phyloP scores from a whole-genome alignment of 1,140 invertebrate species.

The Aphidius ervi region DNA sequence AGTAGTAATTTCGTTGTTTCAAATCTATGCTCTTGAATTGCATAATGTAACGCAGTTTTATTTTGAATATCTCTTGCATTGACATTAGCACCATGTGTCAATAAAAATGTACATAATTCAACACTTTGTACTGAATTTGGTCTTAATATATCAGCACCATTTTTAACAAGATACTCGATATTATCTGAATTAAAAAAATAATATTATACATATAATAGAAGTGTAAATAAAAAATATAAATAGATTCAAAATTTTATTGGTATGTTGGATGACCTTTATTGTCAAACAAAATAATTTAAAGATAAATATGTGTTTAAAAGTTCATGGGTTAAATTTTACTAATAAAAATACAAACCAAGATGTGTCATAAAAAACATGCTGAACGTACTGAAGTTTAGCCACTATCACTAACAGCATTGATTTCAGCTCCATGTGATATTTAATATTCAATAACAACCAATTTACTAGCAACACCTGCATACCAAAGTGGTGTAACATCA shows the following conservation, averaged over 20 bases:
- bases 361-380: conserved; percentile 92
- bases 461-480: conserved; percentile 83
- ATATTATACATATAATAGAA: no score
- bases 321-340: neutral
- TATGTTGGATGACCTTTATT: neutral
- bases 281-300: neutral
- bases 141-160: conserved; percentile 80
- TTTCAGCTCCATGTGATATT: conserved; percentile 74
- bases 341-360: conserved; percentile 52
- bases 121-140: conserved; percentile 87
- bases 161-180: conserved; percentile 72
- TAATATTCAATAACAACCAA: conserved; percentile 74
- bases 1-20: conserved; percentile 82
- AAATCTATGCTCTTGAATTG: conserved; percentile 83
- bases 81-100: conserved; percentile 72
- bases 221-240: neutral
- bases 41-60: conserved; percentile 91
- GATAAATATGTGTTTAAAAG: neutral
- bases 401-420: conserved; percentile 80
- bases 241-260: neutral
- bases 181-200: conserved; percentile 40
- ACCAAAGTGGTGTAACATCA: conserved; percentile 87
- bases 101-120: conserved; percentile 74
- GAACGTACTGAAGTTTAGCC: conserved; percentile 86
- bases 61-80: conserved; percentile 87